A percentile compares a stretch with the other conserved stretches of the same genome.
Evolutionary conservation across 2,888 invertebrate genomes (phyloP).

Genomic region (Macaria liturata): DNA sequence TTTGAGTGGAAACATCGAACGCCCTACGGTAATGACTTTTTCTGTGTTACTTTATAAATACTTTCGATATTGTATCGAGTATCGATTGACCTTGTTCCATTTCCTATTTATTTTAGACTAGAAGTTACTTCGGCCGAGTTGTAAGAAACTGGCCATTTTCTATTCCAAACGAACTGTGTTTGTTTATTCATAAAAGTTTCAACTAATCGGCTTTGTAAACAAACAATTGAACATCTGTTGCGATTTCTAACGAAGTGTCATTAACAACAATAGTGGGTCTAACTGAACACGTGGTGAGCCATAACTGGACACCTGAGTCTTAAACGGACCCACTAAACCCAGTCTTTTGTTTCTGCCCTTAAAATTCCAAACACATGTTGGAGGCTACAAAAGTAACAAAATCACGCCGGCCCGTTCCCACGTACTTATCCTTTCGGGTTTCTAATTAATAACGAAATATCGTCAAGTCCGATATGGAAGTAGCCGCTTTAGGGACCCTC

Average conservation of each 20-base stretch:
- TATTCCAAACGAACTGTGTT: background rate
- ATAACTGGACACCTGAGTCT: constrained; percentile 57
- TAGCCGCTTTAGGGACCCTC: constrained; percentile 70
- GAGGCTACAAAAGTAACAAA: constrained; percentile 47
- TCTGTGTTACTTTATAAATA: constrained; percentile 55
- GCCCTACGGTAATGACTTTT: constrained; percentile 57
- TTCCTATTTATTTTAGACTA: constrained; percentile 37
- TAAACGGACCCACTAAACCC: too few species aligned
- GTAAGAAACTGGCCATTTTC: background rate
- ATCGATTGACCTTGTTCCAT: constrained; percentile 66
- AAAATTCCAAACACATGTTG: constrained; percentile 67
- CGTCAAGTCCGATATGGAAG: constrained; percentile 69
- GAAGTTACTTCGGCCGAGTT: background rate
- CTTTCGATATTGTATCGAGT: constrained; percentile 54
- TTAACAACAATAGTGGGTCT: constrained; percentile 57
- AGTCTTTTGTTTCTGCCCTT: constrained; percentile 56
- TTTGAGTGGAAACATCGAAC: constrained; percentile 70
- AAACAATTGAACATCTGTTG: constrained; percentile 65
- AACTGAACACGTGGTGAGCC: constrained; percentile 57
- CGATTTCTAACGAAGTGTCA: constrained; percentile 49
- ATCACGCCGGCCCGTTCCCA: constrained; percentile 64
- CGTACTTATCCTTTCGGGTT: constrained; percentile 66
- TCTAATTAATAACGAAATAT: constrained; percentile 75
- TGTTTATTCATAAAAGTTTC: constrained; percentile 45
- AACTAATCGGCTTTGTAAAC: constrained; percentile 47